A percentile compares a stretch with the other conserved stretches of the same genome.
These are phyloP conservation scores for Thecophora atra DNA, from an alignment of 2,888 invertebrate genomes.

Conservation along the genomic window DNA sequence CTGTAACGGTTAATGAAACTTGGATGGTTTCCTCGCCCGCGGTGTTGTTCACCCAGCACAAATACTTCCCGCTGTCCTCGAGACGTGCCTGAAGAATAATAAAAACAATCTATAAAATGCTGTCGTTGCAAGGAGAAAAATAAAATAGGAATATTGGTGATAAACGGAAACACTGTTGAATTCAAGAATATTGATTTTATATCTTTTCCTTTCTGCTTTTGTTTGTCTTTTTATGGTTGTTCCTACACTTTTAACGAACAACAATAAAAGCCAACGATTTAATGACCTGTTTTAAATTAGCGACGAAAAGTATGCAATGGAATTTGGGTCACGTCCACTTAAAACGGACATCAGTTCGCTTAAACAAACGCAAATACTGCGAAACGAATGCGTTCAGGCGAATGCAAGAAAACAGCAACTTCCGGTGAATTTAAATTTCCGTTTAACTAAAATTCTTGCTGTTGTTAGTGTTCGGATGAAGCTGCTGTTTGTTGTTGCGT, in stretches of 20 bases:
- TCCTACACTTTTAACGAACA: background rate
- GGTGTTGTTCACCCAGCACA: constrained; percentile 91
- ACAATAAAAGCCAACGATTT: too few relatives aligned
- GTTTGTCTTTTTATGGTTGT: too few relatives aligned
- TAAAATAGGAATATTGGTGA: background rate
- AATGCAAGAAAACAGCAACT: background rate
- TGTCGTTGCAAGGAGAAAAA: constrained; percentile 10
- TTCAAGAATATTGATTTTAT: background rate
- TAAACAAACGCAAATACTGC: background rate
- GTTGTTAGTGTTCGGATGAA: background rate
- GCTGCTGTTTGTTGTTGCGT: background rate
- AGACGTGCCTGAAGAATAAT: constrained; percentile 66
- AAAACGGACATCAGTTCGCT: background rate
- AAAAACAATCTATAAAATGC: background rate
- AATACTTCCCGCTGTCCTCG: constrained; percentile 86
- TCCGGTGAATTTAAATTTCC: background rate
- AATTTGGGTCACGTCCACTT: background rate
- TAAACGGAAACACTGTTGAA: background rate
- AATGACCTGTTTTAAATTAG: background rate
- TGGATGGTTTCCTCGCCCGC: constrained; percentile 84
- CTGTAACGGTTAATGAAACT: constrained; percentile 80
- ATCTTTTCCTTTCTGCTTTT: too few relatives aligned
- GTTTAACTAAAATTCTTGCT: background rate
- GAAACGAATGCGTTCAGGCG: background rate
- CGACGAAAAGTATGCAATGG: background rate